Conservation (phyloP, 1,140 invertebrate species). For the Metaphire vulgaris region DNA sequence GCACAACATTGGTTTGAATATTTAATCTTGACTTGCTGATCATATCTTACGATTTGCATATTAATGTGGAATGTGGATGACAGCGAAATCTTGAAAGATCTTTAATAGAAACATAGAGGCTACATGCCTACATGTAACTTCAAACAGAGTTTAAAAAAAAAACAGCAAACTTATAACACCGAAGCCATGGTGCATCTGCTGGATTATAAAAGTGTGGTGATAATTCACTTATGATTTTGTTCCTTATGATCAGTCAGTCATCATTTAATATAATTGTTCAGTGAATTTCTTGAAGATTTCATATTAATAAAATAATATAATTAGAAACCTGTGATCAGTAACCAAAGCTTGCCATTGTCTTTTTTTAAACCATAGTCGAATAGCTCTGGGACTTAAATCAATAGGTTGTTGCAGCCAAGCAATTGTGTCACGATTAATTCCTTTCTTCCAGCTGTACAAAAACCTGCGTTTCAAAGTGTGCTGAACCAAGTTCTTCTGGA, state of each 20-base stretch:
- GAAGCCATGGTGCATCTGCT: too few species aligned
- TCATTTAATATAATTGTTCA: too few species aligned
- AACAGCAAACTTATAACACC: constrained; percentile 3
- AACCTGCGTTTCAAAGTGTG: not conserved
- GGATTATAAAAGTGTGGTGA: too few species aligned
- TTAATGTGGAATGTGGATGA: too few species aligned
- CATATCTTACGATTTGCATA: too few species aligned
- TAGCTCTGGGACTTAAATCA: constrained; percentile 21
- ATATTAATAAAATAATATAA: constrained; percentile 3
- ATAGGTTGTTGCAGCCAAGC: constrained; percentile 27
- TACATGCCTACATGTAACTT: too few species aligned
- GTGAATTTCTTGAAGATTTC: too few species aligned
- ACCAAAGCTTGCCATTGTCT: constrained; percentile 18
- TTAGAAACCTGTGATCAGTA: constrained; percentile 28
- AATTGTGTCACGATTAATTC: constrained; percentile 25
- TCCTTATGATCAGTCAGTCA: not conserved
- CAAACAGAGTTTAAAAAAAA: not conserved
- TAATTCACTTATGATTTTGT: not conserved
- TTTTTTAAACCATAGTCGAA: constrained; percentile 25
- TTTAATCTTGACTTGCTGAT: too few species aligned
- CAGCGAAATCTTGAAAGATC: too few species aligned
- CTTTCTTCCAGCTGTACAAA: constrained; percentile 7
- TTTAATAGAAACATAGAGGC: too few species aligned
- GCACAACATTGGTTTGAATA: too few species aligned
- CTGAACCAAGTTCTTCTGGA: not conserved